Base-by-base conservation (phyloP, 2,888 invertebrate species). In the Holacanthella duospinosa region DNA sequence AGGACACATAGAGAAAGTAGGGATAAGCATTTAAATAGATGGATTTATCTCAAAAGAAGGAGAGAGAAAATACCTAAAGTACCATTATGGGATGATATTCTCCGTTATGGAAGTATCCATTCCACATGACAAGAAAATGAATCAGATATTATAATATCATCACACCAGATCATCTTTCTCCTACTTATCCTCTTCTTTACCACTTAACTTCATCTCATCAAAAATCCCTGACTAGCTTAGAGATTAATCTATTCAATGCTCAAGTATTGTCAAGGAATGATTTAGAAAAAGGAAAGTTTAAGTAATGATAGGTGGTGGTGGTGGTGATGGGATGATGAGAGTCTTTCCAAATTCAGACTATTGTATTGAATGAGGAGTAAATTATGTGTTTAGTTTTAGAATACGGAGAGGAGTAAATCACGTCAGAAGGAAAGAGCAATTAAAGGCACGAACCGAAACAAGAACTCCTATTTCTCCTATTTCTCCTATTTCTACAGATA, bases 11-110 rank as follows among this genome's bases (percentile, higher is more conserved):
- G 27, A 43, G 65, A 60, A 66, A 62, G 64, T 64, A 64, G 60
- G 63, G 67, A 68, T 67, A 63, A 68, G 65, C 68, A 68, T 68
- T 68, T 67, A 67, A 69, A 69, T 68, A 63, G 67, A 67, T 69
- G 66, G 66, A 69, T 66, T 67, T 67, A 66, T 66, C 66, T 67
- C 63, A 55, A 60, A 64, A 21, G 36, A 36, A 36, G 36, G 36
- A 36, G 36, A 36, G 36, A 16, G 64, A 66, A 67, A n/a, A 65
- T 66, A 64, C 62, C 67, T 63, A 66, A 67, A 68, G 68, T 67
- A 63, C 66, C 67, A 68, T 68, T 68, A 66, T 65, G 65, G 68
- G 65, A 36, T 36, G 36, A 36, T n/a, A n/a, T n/a, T n/a, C n/a
- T n/a, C n/a, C n/a, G n/a, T 36, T 36, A 16, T 16, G 16, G 36